These are phyloP conservation scores for Matsumurasca onukii DNA, from an alignment of 1,140 invertebrate species.

Conservation along the genomic window DNA sequence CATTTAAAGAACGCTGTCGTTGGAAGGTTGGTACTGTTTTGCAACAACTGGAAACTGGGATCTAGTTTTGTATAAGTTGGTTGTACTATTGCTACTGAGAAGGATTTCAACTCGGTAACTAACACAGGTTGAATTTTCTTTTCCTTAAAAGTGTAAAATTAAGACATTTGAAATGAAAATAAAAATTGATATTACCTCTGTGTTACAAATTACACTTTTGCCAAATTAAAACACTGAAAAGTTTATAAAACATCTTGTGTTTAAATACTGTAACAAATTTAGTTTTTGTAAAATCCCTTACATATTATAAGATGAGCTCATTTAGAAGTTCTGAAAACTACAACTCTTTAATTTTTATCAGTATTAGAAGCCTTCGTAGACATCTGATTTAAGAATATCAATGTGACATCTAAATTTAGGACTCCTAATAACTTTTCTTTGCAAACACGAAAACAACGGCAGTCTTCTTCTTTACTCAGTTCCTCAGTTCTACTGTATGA, in stretches of 20 bases:
- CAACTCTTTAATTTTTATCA: no score
- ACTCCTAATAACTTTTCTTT: no score
- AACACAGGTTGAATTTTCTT: background rate
- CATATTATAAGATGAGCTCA: no score
- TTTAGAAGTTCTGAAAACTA: no score
- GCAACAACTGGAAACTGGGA: background rate
- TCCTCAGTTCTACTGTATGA: no score
- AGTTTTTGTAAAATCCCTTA: no score
- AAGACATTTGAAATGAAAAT: no score
- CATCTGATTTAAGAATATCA: background rate
- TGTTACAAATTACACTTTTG: background rate
- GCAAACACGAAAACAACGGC: no score
- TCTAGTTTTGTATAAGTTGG: background rate
- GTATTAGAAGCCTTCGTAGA: no score
- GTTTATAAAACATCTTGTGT: background rate
- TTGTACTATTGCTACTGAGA: background rate
- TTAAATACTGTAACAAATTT: background rate
- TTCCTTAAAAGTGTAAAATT: background rate
- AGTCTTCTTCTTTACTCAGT: no score
- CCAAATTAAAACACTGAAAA: background rate
- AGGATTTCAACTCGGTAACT: background rate
- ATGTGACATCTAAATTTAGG: background rate
- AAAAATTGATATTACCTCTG: background rate
- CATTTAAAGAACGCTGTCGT: no score
- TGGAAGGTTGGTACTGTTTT: no score